Percentiles rank a stretch among this genome's conserved stretches.
Evolutionary conservation across 1,140 invertebrate species (phyloP).

Genomic region (Trachelipus rathkii): DNA sequence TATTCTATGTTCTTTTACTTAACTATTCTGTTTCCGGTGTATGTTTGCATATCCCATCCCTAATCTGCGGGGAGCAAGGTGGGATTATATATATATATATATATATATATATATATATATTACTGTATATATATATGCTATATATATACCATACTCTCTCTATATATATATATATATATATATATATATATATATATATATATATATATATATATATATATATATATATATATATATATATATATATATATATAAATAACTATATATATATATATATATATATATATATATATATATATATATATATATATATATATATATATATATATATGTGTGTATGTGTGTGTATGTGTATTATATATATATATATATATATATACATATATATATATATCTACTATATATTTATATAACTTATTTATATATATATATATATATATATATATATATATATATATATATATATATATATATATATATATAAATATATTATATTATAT

Average conservation of each 20-base stretch:
- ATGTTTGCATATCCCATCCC: too few species aligned
- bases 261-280: too few species aligned
- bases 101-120: slow-evolving; percentile 14
- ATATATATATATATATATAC: too few species aligned
- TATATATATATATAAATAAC: too few species aligned
- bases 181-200: too few species aligned
- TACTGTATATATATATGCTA: background rate
- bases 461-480: slow-evolving; percentile 10
- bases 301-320: background rate
- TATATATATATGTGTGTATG: background rate
- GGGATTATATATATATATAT: slow-evolving; percentile 15
- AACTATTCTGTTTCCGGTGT: too few species aligned
- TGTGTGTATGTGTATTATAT: background rate
- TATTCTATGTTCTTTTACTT: too few species aligned
- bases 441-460: slow-evolving; percentile 15
- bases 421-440: slow-evolving; percentile 13
- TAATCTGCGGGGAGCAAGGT: too few species aligned
- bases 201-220: too few species aligned
- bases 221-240: too few species aligned
- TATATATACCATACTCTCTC: too few species aligned
- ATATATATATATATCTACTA: background rate
- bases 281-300: background rate
- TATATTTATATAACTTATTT: slow-evolving; percentile 3
- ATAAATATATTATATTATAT: background rate
- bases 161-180: slow-evolving; percentile 5